These are phyloP conservation scores for Adoxophyes honmai DNA, from an alignment of 1,140 invertebrate genomes.

Conservation along the genomic window DNA sequence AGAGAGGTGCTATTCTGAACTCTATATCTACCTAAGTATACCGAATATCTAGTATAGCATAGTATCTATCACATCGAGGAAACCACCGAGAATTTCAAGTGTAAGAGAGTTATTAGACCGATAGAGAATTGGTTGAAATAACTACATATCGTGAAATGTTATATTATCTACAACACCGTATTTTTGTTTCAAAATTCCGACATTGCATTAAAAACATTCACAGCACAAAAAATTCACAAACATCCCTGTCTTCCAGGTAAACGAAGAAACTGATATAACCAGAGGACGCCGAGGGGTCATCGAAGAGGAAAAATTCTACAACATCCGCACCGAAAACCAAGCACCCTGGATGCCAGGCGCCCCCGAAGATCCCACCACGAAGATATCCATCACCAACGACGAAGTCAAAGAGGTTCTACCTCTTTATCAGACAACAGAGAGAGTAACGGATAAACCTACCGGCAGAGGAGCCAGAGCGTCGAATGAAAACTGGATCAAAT, in stretches of 20 bases:
- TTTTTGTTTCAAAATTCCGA: no score
- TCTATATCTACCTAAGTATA: no score
- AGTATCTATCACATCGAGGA: no score
- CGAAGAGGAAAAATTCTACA: slow-evolving; percentile 69
- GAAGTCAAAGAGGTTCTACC: slow-evolving; percentile 42
- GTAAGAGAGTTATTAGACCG: no score
- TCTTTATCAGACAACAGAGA: slow-evolving; percentile 65
- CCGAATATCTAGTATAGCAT: no score
- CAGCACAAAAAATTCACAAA: no score
- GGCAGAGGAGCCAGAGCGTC: slow-evolving; percentile 69
- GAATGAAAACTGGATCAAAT: slow-evolving; percentile 74
- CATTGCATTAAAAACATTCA: no score
- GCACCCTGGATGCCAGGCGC: slow-evolving; percentile 66
- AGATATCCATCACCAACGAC: slow-evolving; percentile 53
- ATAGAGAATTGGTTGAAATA: no score
- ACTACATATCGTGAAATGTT: no score
- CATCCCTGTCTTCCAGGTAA: slow-evolving; percentile 38
- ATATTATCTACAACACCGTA: no score
- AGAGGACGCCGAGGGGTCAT: slow-evolving; percentile 64
- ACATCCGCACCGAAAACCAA: slow-evolving; percentile 49
- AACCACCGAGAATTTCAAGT: no score
- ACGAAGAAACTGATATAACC: slow-evolving; percentile 28
- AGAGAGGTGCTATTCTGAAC: no score
- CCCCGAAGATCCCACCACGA: slow-evolving; percentile 54
- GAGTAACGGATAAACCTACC: slow-evolving; percentile 64